phyloP scores from a whole-genome alignment of 1,140 invertebrate species.

The Diorhabda elongata region DNA sequence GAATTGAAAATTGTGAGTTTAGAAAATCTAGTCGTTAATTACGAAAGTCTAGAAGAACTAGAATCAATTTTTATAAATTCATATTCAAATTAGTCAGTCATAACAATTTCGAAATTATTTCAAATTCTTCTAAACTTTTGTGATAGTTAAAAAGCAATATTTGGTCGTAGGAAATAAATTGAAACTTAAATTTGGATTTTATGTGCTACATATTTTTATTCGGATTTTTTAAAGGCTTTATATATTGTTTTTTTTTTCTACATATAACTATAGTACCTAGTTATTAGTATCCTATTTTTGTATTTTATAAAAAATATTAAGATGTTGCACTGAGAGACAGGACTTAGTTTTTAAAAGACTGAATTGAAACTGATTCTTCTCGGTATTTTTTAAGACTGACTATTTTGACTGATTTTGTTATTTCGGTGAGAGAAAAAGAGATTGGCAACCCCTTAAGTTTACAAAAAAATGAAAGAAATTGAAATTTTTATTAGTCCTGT shows the following conservation, averaged over 20 bases:
- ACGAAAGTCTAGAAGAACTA: constrained; percentile 6
- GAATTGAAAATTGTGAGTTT: not conserved
- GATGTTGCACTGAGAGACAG: constrained; percentile 43
- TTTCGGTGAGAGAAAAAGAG: constrained; percentile 23
- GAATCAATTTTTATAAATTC: not conserved
- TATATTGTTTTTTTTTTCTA: constrained; percentile 16
- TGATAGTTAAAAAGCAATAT: not conserved
- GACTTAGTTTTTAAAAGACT: constrained; percentile 44
- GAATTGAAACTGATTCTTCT: constrained; percentile 37
- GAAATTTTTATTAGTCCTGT: constrained; percentile 40
- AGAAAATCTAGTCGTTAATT: constrained; percentile 1
- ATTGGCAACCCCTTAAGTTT: constrained; percentile 40
- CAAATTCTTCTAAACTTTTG: not conserved
- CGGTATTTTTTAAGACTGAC: constrained; percentile 45
- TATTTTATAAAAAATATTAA: constrained; percentile 25
- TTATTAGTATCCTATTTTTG: constrained; percentile 20
- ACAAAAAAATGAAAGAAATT: constrained; percentile 15
- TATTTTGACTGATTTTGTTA: constrained; percentile 41
- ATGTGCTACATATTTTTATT: constrained; percentile 19
- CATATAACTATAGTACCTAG: constrained; percentile 14
- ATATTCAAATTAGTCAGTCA: not conserved
- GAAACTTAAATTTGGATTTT: constrained; percentile 8
- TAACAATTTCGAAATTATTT: not conserved
- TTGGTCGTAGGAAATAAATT: not conserved
- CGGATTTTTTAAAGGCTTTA: constrained; percentile 19